phyloP scores from a whole-genome alignment of 2,888 invertebrate genomes.

The Timema cristinae region DNA sequence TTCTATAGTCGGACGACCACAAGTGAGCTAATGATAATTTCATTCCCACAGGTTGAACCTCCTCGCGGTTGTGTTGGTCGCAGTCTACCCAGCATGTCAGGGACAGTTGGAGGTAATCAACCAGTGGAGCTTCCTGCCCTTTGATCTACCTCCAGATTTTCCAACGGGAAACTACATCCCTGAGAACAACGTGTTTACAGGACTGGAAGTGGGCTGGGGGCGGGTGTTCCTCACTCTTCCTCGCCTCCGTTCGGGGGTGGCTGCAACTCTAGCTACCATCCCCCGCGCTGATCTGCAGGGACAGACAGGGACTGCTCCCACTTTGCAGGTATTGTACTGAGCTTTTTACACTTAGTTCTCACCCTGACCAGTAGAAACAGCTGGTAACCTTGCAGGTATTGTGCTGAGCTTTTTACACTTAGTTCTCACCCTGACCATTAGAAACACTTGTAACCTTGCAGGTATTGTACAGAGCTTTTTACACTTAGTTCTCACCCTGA shows the following conservation, averaged over 20 bases:
- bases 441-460: neutral
- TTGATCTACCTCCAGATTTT: constrained; percentile 60
- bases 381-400: too few relatives aligned
- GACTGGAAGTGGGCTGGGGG: constrained; percentile 68
- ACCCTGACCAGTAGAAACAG: too few relatives aligned
- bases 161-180: constrained; percentile 50
- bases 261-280: constrained; percentile 68
- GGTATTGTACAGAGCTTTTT: too few relatives aligned
- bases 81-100: neutral
- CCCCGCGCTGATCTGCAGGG: constrained; percentile 47
- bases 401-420: too few relatives aligned
- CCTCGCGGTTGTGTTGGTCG: neutral
- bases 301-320: constrained; percentile 16
- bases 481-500: too few relatives aligned
- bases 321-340: constrained; percentile 20
- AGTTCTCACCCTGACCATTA: neutral
- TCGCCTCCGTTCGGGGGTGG: constrained; percentile 68
- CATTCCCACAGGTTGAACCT: too few relatives aligned
- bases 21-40: too few relatives aligned
- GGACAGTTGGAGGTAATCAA: constrained; percentile 55
- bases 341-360: neutral
- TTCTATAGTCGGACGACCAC: too few relatives aligned
- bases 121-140: constrained; percentile 66
- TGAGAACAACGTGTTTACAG: constrained; percentile 72
- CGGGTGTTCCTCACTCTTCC: constrained; percentile 72